A percentile compares a stretch with the other conserved stretches of the same genome.
Evolutionary conservation across 2,888 invertebrate genomes (phyloP).

Genomic region (Myopa testacea): DNA sequence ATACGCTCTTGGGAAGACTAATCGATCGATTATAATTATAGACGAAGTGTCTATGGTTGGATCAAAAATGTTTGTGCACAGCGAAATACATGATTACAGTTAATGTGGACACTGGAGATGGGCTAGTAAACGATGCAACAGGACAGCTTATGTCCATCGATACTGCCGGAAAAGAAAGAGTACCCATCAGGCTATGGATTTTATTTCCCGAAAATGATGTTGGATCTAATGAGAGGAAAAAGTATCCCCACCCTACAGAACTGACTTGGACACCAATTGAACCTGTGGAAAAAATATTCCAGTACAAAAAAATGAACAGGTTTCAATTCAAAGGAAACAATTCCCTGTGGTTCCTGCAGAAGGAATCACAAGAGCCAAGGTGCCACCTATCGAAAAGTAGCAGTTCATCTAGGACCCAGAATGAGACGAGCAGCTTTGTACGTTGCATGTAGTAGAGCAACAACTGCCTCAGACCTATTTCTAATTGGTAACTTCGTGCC

Average conservation of each 20-base stretch:
- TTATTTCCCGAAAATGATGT: constrained; percentile 1
- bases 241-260: neutral
- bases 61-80: too few relatives aligned
- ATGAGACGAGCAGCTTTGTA: too few relatives aligned
- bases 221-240: constrained; percentile 1
- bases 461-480: too few relatives aligned
- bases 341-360: neutral
- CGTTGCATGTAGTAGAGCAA: too few relatives aligned
- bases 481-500: too few relatives aligned
- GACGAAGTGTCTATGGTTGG: too few relatives aligned
- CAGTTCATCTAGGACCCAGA: too few relatives aligned
- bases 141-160: constrained; percentile 19
- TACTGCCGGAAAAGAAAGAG: neutral
- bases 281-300: neutral
- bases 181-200: constrained; percentile 5
- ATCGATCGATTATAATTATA: too few relatives aligned
- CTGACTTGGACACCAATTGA: neutral
- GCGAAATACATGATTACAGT: constrained; percentile 45
- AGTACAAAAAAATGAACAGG: constrained; percentile 6
- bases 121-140: constrained; percentile 25
- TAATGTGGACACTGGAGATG: constrained; percentile 18
- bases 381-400: too few relatives aligned
- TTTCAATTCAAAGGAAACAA: constrained; percentile 4
- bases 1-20: too few relatives aligned
- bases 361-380: too few relatives aligned